Conservation (phyloP, 2,797 vertebrate species). For the Chrysocyon brachyurus region DNA sequence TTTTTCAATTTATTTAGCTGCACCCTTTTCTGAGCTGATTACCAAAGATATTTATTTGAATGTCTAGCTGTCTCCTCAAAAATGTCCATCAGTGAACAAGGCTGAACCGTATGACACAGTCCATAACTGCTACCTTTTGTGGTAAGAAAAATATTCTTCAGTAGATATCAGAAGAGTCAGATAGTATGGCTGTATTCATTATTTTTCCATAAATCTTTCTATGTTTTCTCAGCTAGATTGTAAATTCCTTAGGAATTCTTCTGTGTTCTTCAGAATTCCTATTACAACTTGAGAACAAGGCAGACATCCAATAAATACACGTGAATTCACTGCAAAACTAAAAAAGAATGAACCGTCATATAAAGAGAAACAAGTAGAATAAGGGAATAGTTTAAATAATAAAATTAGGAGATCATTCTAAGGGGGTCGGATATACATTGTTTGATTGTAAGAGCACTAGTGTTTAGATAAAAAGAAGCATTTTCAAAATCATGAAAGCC, state of each 20-base stretch:
- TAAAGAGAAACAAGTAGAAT: not conserved
- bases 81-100: not conserved
- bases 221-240: not conserved
- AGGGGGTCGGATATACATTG: not conserved
- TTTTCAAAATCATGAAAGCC: slow-evolving; percentile 59
- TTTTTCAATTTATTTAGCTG: not conserved
- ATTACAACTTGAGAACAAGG: not conserved
- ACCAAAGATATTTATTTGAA: not conserved
- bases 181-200: not conserved
- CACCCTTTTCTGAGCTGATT: not conserved
- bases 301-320: not conserved
- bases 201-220: not conserved
- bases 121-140: not conserved
- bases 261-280: not conserved
- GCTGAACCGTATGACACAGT: not conserved
- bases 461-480: slow-evolving; percentile 33
- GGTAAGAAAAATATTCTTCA: not conserved
- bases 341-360: not conserved
- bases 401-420: not conserved
- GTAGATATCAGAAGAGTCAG: not conserved
- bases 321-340: not conserved
- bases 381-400: not conserved
- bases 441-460: not conserved
- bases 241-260: not conserved
- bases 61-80: not conserved